Evolutionary conservation across 1,140 invertebrate species (phyloP), one percentile per base, ranked within the genome.

Genomic region (Drosophila takahashii): DNA sequence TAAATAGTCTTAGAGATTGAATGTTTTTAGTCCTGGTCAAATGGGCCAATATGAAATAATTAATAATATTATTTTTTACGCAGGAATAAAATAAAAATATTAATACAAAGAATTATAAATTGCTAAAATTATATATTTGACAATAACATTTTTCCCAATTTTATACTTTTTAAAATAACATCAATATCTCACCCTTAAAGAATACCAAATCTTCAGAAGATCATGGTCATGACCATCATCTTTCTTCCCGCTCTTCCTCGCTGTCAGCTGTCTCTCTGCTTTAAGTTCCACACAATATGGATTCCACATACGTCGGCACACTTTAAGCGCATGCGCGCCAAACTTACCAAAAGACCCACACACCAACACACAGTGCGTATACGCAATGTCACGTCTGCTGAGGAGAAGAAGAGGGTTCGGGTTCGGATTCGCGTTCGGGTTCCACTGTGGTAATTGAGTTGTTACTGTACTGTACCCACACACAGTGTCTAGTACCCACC

Each of bases 381-480:
- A 50, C 39, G 52, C 66, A 83, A 56, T 62, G 83, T 87, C 83
- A 87, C 81, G 81, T 86, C 75, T 71, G 75, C 77, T 22, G 22
- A 22, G 16, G 42, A 56, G 48, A 58, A 69, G 79, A 64, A 15
- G 47, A 47, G 45, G 45, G 45, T 29, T 47, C 13, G 13, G n/a
- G 5, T 8, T 16, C 54, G 56, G 41, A 58, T 36, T 71, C 44
- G 56, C 52, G n/a, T 57, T 59, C 48, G 52, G 22, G 22, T 22
- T 22, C 22, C 22, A 22, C 22, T 22, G 15, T 48, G 83, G 79
- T 81, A 34, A 56, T 74, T 69, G 74, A 74, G 84, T 75, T 81
- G 77, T 79, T 56, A 48, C 54, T 58, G 61, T 56, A 48, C 54
- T 58, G 61, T 58, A 32, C 47, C 47, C 15, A 42, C 41, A 42